These are phyloP conservation scores for Melinopterus prodromus DNA, from an alignment of 2,888 invertebrate genomes.

Conservation along the genomic window DNA sequence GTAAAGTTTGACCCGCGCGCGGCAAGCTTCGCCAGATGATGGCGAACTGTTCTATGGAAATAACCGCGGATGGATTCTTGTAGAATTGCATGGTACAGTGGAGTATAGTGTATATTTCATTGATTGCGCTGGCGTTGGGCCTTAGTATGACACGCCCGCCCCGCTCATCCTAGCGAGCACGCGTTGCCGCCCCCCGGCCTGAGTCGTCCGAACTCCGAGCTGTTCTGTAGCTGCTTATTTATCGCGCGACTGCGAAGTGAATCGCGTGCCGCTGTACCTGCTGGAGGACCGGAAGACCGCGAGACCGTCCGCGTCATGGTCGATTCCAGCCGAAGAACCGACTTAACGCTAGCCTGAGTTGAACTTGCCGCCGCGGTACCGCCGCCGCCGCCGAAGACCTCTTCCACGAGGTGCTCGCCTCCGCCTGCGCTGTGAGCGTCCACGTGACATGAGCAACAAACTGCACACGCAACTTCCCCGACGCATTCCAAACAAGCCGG, in stretches of 20 bases:
- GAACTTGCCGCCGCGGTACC: slow-evolving; percentile 5
- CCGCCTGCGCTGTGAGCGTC: slow-evolving; percentile 49
- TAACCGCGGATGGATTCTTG: neutral
- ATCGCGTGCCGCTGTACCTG: slow-evolving; percentile 54
- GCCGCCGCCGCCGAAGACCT: slow-evolving; percentile 31
- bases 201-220: slow-evolving; percentile 52
- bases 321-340: slow-evolving; percentile 26
- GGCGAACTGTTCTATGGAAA: neutral
- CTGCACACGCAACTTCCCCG: slow-evolving; percentile 50
- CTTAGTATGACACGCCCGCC: slow-evolving; percentile 60
- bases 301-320: slow-evolving; percentile 47
- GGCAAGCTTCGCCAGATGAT: neutral
- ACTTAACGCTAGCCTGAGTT: slow-evolving; percentile 5
- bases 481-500: slow-evolving; percentile 39
- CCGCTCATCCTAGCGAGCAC: slow-evolving; percentile 59
- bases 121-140: slow-evolving; percentile 60
- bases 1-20: neutral
- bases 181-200: slow-evolving; percentile 59
- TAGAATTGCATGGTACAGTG: slow-evolving; percentile 13
- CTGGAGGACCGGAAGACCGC: slow-evolving; percentile 38
- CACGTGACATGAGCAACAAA: slow-evolving; percentile 59
- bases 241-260: slow-evolving; percentile 60
- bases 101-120: slow-evolving; percentile 56
- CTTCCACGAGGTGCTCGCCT: slow-evolving; percentile 40
- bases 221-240: slow-evolving; percentile 61